Percentiles rank a stretch among this genome's conserved stretches.
These are phyloP conservation scores for Marasmarcha lunaedactyla DNA, from an alignment of 2,888 invertebrate genomes.

Conservation along the genomic window DNA sequence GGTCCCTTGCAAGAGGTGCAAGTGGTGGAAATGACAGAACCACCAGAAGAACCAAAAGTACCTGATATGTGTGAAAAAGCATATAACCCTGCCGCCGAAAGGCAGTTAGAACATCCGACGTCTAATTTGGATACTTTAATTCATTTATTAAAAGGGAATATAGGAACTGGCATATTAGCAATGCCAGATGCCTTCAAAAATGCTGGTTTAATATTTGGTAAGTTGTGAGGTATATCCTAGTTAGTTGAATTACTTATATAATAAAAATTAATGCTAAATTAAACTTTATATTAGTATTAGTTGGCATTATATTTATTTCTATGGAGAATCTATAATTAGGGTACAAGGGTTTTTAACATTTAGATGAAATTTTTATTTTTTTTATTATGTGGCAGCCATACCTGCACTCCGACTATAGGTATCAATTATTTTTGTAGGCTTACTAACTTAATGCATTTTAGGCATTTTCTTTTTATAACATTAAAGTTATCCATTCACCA, in stretches of 20 bases:
- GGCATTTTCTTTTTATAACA: too few species aligned
- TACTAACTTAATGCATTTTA: too few species aligned
- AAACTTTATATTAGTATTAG: too few species aligned
- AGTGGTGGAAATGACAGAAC: slow-evolving; percentile 38
- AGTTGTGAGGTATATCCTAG: slow-evolving; percentile 17
- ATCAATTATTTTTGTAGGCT: too few species aligned
- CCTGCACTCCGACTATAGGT: too few species aligned
- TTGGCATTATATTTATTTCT: too few species aligned
- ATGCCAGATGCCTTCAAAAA: slow-evolving; percentile 96
- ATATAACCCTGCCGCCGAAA: slow-evolving; percentile 74
- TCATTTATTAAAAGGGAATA: slow-evolving; percentile 79
- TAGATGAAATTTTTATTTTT: too few species aligned
- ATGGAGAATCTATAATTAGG: too few species aligned
- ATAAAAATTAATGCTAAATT: background rate
- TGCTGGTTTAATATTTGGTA: slow-evolving; percentile 87
- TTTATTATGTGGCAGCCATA: too few species aligned
- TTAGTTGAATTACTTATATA: slow-evolving; percentile 2
- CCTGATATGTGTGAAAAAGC: slow-evolving; percentile 37
- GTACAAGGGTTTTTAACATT: too few species aligned
- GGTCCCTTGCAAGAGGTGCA: slow-evolving; percentile 46
- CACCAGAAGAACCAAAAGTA: slow-evolving; percentile 24
- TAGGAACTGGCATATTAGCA: slow-evolving; percentile 95
- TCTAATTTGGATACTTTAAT: slow-evolving; percentile 84
- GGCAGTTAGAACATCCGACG: slow-evolving; percentile 81
- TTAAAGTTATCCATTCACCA: too few species aligned